These are phyloP conservation scores for Drosophila buzzatii DNA, from an alignment of 2,888 invertebrate genomes.

Conservation along the genomic window DNA sequence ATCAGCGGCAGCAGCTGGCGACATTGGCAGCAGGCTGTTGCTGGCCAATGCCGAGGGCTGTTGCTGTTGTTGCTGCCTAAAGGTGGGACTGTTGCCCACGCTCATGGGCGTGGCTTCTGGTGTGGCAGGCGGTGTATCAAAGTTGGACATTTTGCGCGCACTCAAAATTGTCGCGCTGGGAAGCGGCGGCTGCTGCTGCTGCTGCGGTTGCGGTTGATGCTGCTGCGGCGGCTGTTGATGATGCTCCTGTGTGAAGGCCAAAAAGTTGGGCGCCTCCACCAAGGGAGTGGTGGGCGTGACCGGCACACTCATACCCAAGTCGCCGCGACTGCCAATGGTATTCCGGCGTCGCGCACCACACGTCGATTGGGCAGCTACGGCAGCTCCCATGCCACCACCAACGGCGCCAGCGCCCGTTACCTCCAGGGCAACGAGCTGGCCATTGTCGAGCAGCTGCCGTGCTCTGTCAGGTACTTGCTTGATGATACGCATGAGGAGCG, in stretches of 20 bases:
- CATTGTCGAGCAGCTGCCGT: conserved; percentile 66
- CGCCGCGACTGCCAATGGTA: conserved; percentile 76
- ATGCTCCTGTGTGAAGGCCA: conserved; percentile 35
- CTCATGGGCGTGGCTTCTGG: conserved; percentile 85
- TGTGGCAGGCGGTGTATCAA: conserved; percentile 85
- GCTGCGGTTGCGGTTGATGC: conserved; percentile 28
- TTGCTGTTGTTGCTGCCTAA: conserved; percentile 76
- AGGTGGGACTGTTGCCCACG: conserved; percentile 85
- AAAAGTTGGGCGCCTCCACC: conserved; percentile 58
- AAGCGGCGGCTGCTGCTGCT: conserved; percentile 43
- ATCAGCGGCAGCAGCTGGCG: conserved; percentile 48
- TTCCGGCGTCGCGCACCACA: conserved; percentile 70
- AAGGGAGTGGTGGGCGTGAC: conserved; percentile 78
- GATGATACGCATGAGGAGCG: conserved; percentile 87
- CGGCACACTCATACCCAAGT: conserved; percentile 69
- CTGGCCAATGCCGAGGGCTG: conserved; percentile 18
- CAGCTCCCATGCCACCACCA: conserved; percentile 44
- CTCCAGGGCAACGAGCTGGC: conserved; percentile 71
- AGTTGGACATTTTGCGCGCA: conserved; percentile 82
- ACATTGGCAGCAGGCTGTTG: conserved; percentile 34
- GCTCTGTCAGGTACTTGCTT: conserved; percentile 81
- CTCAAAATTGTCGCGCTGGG: conserved; percentile 53
- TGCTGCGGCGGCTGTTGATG: conserved; percentile 16
- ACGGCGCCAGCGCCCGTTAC: conserved; percentile 50
- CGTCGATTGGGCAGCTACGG: conserved; percentile 17